Evolutionary conservation across 2,888 invertebrate genomes (phyloP).

Genomic region (Caenorhabditis parvicauda): DNA sequence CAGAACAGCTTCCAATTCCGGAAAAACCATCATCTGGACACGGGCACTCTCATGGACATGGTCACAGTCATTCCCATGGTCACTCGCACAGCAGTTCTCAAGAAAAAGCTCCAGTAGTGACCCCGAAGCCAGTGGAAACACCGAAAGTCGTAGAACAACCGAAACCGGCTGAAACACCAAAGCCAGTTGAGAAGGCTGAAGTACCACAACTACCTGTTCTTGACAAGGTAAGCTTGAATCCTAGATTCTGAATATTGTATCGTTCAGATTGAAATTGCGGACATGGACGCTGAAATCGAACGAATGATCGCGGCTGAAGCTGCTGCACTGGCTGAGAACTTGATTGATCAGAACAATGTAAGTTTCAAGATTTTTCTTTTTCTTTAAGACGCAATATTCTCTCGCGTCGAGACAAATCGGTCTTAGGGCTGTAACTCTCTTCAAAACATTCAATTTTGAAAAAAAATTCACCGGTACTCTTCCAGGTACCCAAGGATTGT

Average conservation of each 20-base stretch:
- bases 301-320: slow-evolving; percentile 16
- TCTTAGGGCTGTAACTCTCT: too few relatives aligned
- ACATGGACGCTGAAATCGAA: slow-evolving; percentile 19
- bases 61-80: not conserved
- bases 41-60: slow-evolving; percentile 22
- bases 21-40: slow-evolving; percentile 26
- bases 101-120: too few relatives aligned
- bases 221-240: not conserved
- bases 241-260: too few relatives aligned
- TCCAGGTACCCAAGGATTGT: too few relatives aligned
- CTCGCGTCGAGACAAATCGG: too few relatives aligned
- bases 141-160: not conserved
- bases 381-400: too few relatives aligned
- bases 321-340: slow-evolving; percentile 7
- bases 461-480: too few relatives aligned
- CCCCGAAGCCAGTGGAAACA: not conserved
- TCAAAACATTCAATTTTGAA: too few relatives aligned
- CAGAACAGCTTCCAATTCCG: slow-evolving; percentile 27
- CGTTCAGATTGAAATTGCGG: slow-evolving; percentile 1
- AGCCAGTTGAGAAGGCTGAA: slow-evolving; percentile 1
- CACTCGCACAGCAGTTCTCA: too few relatives aligned
- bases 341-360: too few relatives aligned
- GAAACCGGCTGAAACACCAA: not conserved
- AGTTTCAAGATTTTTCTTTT: too few relatives aligned
- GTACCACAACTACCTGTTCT: slow-evolving; percentile 4